These are phyloP conservation scores for Prenolepis imparis DNA, from an alignment of 2,888 invertebrate genomes.

Conservation along the genomic window DNA sequence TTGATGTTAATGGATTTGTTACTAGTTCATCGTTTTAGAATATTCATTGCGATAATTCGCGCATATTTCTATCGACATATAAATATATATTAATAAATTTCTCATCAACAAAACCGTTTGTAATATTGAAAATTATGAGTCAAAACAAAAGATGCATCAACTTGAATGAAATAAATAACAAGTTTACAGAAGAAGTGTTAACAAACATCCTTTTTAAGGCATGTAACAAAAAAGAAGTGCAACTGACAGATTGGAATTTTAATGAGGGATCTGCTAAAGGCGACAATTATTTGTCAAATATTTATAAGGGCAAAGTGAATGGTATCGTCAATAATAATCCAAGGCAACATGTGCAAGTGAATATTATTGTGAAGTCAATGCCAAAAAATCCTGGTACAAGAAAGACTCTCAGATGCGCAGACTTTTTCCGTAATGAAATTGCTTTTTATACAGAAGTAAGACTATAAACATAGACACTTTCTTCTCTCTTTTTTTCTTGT, in stretches of 20 bases:
- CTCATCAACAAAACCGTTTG: background rate
- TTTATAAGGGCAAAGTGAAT: conserved; percentile 88
- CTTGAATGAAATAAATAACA: conserved; percentile 71
- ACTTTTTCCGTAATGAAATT: conserved; percentile 91
- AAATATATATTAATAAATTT: background rate
- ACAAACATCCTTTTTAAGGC: conserved; percentile 84
- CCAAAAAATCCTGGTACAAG: conserved; percentile 89
- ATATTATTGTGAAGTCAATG: conserved; percentile 89
- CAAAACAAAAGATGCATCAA: background rate
- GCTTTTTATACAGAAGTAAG: conserved; percentile 88
- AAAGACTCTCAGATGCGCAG: conserved; percentile 89
- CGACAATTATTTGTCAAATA: conserved; percentile 90
- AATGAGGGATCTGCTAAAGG: conserved; percentile 88
- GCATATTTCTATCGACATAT: background rate
- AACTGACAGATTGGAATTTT: conserved; percentile 85
- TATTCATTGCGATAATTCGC: background rate
- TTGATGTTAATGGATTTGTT: background rate
- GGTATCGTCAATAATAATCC: conserved; percentile 83
- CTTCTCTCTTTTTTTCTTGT: background rate
- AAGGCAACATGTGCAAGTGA: conserved; percentile 84
- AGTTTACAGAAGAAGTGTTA: conserved; percentile 85
- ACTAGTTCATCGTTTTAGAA: background rate
- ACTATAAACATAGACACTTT: background rate
- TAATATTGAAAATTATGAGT: background rate
- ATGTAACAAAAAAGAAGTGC: conserved; percentile 80